A percentile compares a stretch with the other conserved stretches of the same genome.
These are phyloP conservation scores for Pomacea canaliculata DNA, from an alignment of 2,888 invertebrate genomes.

Conservation along the genomic window DNA sequence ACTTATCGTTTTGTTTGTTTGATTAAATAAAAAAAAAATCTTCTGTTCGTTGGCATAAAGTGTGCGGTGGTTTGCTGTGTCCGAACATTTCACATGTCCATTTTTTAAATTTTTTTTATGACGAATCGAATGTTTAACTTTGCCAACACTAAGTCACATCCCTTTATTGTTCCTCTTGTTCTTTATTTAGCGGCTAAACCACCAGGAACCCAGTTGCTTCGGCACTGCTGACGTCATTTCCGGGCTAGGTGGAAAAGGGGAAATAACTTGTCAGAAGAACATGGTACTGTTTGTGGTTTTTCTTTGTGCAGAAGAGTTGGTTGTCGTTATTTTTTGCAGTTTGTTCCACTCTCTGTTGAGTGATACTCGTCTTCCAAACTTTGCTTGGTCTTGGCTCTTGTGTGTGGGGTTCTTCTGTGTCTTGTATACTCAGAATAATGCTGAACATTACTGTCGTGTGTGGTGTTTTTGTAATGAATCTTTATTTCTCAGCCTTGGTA, in stretches of 20 bases:
- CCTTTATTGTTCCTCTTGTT: background rate
- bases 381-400: background rate
- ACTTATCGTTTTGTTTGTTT: no score
- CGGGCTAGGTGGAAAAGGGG: slow-evolving; percentile 5
- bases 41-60: no score
- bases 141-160: background rate
- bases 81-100: no score
- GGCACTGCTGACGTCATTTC: slow-evolving; percentile 1
- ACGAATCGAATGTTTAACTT: no score
- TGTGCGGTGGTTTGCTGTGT: no score
- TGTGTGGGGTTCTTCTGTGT: background rate
- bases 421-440: slow-evolving; percentile 1
- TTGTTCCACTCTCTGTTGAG: background rate
- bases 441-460: background rate
- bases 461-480: background rate
- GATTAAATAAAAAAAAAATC: no score
- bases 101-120: no score
- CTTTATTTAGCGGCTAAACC: slow-evolving; percentile 5
- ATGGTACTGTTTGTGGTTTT: slow-evolving; percentile 9
- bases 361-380: background rate
- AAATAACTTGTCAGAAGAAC: slow-evolving; percentile 2
- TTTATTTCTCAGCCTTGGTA: no score
- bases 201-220: slow-evolving; percentile 5
- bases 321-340: slow-evolving; percentile 3
- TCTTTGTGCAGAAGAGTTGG: slow-evolving; percentile 4